These are phyloP conservation scores for Synanthedon formicaeformis DNA, from an alignment of 2,888 invertebrate species.

Conservation along the genomic window DNA sequence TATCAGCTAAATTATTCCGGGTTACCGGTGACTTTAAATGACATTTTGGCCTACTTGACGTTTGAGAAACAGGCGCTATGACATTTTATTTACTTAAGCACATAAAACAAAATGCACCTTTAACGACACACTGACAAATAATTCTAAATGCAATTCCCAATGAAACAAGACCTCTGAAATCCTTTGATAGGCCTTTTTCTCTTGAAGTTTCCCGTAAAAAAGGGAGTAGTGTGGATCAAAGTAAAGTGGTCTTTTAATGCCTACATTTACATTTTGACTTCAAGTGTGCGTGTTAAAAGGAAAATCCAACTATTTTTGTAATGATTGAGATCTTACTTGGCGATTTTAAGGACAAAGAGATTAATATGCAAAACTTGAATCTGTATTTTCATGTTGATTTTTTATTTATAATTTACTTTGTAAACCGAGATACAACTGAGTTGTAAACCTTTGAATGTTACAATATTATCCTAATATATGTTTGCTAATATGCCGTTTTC, in stretches of 20 bases:
- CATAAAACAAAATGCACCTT: neutral
- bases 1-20: too few relatives aligned
- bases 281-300: conserved; percentile 14
- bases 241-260: conserved; percentile 9
- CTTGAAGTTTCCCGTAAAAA: conserved; percentile 4
- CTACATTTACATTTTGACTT: conserved; percentile 8
- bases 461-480: too few relatives aligned
- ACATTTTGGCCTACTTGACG: too few relatives aligned
- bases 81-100: neutral
- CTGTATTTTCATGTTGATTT: too few relatives aligned
- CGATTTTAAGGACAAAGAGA: neutral
- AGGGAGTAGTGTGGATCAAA: conserved; percentile 12
- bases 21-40: too few relatives aligned
- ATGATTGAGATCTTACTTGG: conserved; percentile 5
- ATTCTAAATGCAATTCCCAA: conserved; percentile 7
- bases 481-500: too few relatives aligned
- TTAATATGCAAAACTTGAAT: neutral
- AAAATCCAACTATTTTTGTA: conserved; percentile 22
- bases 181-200: conserved; percentile 4
- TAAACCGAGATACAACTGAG: too few relatives aligned
- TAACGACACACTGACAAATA: conserved; percentile 5
- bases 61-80: too few relatives aligned
- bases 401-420: too few relatives aligned
- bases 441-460: too few relatives aligned
- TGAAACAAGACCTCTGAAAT: conserved; percentile 4